Base-by-base conservation (phyloP, 2,113 vertebrate species). In the Rafetus swinhoei region DNA sequence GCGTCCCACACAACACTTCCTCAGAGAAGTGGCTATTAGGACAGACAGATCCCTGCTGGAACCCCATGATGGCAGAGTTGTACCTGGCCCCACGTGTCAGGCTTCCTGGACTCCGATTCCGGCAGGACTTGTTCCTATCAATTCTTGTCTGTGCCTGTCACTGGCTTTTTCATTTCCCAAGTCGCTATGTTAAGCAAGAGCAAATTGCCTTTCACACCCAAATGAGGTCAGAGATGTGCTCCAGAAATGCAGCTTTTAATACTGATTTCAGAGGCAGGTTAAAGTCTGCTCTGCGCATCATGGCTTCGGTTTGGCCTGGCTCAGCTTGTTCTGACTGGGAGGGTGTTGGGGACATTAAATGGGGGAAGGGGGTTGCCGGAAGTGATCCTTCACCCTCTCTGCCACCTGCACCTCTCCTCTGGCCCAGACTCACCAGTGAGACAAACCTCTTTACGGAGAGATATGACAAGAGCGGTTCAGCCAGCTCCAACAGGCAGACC, bases 171-270 rank as follows among this genome's bases (percentile, higher is more conserved):
- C 22, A 57, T 81, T 94, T 86, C 56, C 80, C 81, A 85, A 60
- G 53, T 72, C 82, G 80, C 83, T 95, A 13, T 92, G 27, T 82
- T 90, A 89, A 82, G 88, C 54, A 93, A 85, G 79, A 86, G 85
- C 52, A 93, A 85, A 72, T 4, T 7, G 39, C 79, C 84, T 86
- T 8, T 59, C 29, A 54, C 82, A 86, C 82, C 53, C 18, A 50
- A 89, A 84, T 1, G 25, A 60, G 69, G 22, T 1, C 92, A 62
- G 79, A 72, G 50, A 27, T 39, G 22, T 69, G 65, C 85, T 82
- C 65, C 84, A 3, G 45, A 0, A 2, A 72, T 55, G 69, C 79
- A 87, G 56, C 13, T 82, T 89, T 81, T 85, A 45, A 45, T 77
- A 83, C 45, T 85, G 27, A 55, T 86, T 79, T 89, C 59, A 90